These are phyloP conservation scores for Oxygymnocypris stewartii DNA, from an alignment of 2,113 vertebrate species.

Conservation along the genomic window DNA sequence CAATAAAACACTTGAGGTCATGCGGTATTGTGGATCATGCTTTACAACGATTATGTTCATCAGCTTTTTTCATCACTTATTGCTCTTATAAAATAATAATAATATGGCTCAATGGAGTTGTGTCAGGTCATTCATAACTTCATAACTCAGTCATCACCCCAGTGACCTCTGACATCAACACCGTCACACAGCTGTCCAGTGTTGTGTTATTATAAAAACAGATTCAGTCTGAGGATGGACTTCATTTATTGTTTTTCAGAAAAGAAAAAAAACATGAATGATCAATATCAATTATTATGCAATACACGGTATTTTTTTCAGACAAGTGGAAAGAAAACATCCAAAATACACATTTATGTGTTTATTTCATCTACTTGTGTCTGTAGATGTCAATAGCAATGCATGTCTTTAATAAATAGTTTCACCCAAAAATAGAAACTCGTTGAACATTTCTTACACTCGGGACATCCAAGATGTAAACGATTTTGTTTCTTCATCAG, in stretches of 20 bases:
- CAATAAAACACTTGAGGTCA: not conserved
- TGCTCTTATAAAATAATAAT: not conserved
- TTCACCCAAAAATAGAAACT: not conserved
- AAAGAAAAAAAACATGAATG: too few relatives aligned
- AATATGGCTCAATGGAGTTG: not conserved
- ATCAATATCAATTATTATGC: too few relatives aligned
- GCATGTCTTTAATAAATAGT: too few relatives aligned
- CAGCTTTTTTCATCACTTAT: not conserved
- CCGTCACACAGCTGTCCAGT: not conserved
- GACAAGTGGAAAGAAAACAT: too few relatives aligned
- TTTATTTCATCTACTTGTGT: too few relatives aligned
- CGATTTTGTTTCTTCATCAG: not conserved
- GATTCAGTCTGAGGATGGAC: not conserved
- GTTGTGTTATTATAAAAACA: not conserved
- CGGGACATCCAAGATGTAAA: not conserved
- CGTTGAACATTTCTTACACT: too few relatives aligned
- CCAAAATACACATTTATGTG: too few relatives aligned
- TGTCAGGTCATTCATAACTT: conserved; percentile 54
- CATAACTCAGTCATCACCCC: not conserved
- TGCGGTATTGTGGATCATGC: not conserved
- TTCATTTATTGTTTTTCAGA: not conserved
- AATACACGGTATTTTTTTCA: too few relatives aligned
- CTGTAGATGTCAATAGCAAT: too few relatives aligned
- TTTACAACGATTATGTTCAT: not conserved
- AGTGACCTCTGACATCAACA: conserved; percentile 14